Percentiles rank a stretch among this genome's conserved stretches.
Conservation (phyloP, 2,113 vertebrate species). For the Rhabdornis inornatus region DNA sequence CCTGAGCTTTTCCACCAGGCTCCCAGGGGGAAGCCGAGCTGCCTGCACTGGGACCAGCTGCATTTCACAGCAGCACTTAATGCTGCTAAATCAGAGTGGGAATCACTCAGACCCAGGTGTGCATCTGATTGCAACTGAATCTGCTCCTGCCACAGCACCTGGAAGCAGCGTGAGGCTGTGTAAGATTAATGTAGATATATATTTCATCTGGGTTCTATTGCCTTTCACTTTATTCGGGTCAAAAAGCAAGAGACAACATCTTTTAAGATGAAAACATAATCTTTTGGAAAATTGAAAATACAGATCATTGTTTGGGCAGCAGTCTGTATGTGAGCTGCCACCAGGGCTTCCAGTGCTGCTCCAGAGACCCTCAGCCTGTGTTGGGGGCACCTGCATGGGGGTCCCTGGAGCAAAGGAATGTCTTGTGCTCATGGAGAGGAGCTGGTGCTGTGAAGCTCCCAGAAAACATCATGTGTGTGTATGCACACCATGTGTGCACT, state of each 20-base stretch:
- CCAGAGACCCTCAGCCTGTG: accelerated
- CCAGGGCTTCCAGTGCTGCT: accelerated
- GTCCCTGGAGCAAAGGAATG: neutral
- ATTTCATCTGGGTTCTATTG: slow-evolving; percentile 64
- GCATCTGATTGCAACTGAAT: neutral
- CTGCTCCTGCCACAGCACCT: neutral
- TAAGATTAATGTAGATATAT: slow-evolving; percentile 31
- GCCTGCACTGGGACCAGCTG: accelerated
- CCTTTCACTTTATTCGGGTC: slow-evolving; percentile 61
- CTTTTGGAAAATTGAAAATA: slow-evolving; percentile 68
- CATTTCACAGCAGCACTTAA: neutral
- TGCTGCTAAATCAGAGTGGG: neutral
- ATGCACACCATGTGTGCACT: accelerated
- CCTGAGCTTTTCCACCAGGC: accelerated
- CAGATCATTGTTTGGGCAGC: slow-evolving; percentile 13
- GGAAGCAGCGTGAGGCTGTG: neutral
- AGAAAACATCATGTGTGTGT: accelerated
- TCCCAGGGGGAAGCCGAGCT: neutral
- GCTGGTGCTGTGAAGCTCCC: accelerated
- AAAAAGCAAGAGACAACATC: slow-evolving; percentile 64
- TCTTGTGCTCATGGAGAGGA: neutral
- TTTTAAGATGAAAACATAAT: slow-evolving; percentile 54
- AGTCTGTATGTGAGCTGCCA: accelerated
- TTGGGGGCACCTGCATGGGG: accelerated
- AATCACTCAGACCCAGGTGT: neutral